Evolutionary conservation across 2,797 vertebrate genomes (phyloP).

Genomic region (Pitangus sulphuratus): DNA sequence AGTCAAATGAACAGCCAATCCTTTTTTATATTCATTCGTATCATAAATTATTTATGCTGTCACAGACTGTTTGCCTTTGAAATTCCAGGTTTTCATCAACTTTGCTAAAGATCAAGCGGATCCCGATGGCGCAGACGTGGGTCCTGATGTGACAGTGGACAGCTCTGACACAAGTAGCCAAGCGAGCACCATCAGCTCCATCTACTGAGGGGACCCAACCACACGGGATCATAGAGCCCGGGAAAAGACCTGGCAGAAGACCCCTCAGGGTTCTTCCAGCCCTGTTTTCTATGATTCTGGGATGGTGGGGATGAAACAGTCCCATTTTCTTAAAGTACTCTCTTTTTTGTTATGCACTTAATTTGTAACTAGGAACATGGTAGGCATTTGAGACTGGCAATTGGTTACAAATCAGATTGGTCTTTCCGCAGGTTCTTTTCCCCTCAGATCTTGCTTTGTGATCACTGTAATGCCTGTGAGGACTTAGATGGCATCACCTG

Average conservation of each 20-base stretch:
- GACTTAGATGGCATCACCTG: background rate
- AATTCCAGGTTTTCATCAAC: conserved; percentile 93
- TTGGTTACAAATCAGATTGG: conserved; percentile 4
- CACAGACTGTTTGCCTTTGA: conserved; percentile 30
- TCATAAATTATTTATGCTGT: background rate
- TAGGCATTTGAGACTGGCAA: conserved; percentile 5
- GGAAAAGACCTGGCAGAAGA: background rate
- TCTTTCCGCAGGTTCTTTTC: background rate
- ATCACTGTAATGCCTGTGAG: background rate
- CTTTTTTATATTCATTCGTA: background rate
- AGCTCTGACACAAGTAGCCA: conserved; percentile 71
- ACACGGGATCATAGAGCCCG: background rate
- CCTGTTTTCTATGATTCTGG: background rate
- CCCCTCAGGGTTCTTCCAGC: background rate
- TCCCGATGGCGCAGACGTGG: conserved; percentile 34
- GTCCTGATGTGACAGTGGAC: conserved; percentile 30
- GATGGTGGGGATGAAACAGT: background rate
- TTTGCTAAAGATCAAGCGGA: conserved; percentile 88
- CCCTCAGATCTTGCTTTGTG: background rate
- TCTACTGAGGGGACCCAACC: conserved; percentile 33
- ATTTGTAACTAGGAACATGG: background rate
- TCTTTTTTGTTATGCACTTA: background rate
- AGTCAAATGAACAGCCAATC: background rate
- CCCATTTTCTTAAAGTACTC: background rate
- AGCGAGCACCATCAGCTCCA: conserved; percentile 52